phyloP scores from a whole-genome alignment of 2,888 invertebrate genomes.

The Caenorhabditis angaria region DNA sequence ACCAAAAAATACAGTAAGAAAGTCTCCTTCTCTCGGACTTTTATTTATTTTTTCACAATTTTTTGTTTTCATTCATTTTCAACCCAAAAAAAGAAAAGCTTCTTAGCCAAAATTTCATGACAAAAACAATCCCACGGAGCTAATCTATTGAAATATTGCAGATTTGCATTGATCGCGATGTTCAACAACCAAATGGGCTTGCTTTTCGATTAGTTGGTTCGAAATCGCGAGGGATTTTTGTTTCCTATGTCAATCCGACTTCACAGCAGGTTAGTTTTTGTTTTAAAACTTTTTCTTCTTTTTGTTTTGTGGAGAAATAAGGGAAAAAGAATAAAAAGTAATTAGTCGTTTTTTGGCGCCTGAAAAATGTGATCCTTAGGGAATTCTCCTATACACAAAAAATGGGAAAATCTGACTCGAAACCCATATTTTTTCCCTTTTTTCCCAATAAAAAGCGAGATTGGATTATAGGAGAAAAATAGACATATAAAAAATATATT shows the following conservation, averaged over 20 bases:
- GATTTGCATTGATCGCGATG: slow-evolving; percentile 18
- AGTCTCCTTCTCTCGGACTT: too few species aligned
- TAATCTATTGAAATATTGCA: slow-evolving; percentile 6
- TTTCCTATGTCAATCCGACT: slow-evolving; percentile 21
- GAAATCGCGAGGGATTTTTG: slow-evolving; percentile 31
- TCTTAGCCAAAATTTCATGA: neutral
- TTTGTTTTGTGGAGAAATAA: neutral
- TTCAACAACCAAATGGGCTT: slow-evolving; percentile 29
- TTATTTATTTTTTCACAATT: neutral
- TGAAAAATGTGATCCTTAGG: too few species aligned
- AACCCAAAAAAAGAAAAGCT: neutral
- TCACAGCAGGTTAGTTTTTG: slow-evolving; percentile 24
- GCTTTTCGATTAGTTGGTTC: slow-evolving; percentile 40
- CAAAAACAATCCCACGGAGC: neutral
- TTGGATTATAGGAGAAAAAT: too few species aligned
- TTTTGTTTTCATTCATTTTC: neutral
- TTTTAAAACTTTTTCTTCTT: neutral
- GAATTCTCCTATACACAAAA: too few species aligned
- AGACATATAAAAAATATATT: neutral
- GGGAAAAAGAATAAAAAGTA: neutral
- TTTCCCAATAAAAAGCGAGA: too few species aligned
- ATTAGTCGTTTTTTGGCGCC: neutral
- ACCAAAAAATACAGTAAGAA: too few species aligned
- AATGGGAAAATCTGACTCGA: too few species aligned
- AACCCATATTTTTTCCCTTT: too few species aligned